Percentiles rank a stretch among this genome's conserved stretches.
Conservation (phyloP, 2,888 invertebrate species). For the Ophion ellenae region DNA sequence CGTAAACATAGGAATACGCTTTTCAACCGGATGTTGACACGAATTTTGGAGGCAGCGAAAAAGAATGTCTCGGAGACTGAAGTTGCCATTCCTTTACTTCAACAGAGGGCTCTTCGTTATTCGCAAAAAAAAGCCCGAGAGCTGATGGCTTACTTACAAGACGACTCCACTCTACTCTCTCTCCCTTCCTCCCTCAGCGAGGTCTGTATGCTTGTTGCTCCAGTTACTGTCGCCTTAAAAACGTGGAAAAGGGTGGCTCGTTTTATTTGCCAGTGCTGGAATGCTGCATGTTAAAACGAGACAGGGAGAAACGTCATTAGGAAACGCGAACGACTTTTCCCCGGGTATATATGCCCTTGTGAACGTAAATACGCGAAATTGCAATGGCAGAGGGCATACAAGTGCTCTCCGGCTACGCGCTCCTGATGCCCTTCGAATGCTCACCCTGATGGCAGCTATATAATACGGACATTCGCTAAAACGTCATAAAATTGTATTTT, state of each 20-base stretch:
- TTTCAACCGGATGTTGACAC: constrained; percentile 17
- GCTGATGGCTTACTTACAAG: constrained; percentile 33
- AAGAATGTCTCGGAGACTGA: constrained; percentile 11
- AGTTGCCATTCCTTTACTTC: constrained; percentile 23
- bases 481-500: background rate
- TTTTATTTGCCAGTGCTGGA: constrained; percentile 13
- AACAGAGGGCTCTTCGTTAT: constrained; percentile 55
- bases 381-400: constrained; percentile 22
- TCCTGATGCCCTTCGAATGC: constrained; percentile 23
- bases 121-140: constrained; percentile 41
- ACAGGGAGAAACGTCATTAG: constrained; percentile 33
- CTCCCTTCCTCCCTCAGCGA: constrained; percentile 39
- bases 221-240: constrained; percentile 42
- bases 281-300: constrained; percentile 51
- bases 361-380: constrained; percentile 61
- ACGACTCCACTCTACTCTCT: constrained; percentile 21
- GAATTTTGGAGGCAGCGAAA: constrained; percentile 17
- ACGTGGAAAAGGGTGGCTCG: constrained; percentile 27
- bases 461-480: background rate
- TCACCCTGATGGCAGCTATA: constrained; percentile 12
- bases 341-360: constrained; percentile 32
- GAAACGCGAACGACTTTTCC: constrained; percentile 37
- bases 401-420: constrained; percentile 9
- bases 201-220: constrained; percentile 33
- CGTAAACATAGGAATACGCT: background rate